phyloP scores from a whole-genome alignment of 2,797 vertebrate species.

The Spinus olivaceus region DNA sequence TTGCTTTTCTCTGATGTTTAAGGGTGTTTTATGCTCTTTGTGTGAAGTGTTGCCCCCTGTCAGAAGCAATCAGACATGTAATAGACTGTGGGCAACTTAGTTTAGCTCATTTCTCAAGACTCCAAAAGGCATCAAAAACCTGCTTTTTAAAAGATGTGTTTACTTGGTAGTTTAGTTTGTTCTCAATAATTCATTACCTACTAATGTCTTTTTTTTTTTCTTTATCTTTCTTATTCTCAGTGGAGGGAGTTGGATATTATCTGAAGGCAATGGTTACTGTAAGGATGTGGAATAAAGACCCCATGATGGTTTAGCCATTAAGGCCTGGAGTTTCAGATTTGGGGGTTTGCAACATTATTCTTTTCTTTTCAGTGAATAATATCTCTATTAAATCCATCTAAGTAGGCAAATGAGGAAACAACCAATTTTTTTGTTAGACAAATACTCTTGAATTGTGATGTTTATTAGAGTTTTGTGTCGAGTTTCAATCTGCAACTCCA shows the following conservation, averaged over 20 bases:
- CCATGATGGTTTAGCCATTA: not conserved
- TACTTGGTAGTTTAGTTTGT: constrained; percentile 16
- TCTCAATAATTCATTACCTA: constrained; percentile 66
- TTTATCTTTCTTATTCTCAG: constrained; percentile 28
- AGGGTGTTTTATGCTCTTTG: not conserved
- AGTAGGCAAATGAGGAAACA: not conserved
- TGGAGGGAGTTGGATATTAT: constrained; percentile 11
- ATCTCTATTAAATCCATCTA: not conserved
- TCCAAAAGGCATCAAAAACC: constrained; percentile 32
- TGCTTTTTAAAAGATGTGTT: constrained; percentile 36
- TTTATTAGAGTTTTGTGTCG: not conserved
- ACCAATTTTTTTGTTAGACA: not conserved
- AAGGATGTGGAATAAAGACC: not conserved
- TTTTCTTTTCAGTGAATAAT: not conserved
- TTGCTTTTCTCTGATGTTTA: constrained; percentile 1
- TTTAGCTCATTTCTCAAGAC: constrained; percentile 20
- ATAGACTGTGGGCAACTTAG: not conserved
- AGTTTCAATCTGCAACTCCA: not conserved
- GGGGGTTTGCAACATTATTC: not conserved
- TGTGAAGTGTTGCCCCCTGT: constrained; percentile 29
- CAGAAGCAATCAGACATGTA: constrained; percentile 24
- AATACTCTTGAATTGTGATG: not conserved
- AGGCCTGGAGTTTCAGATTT: not conserved
- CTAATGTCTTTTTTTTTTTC: not conserved
- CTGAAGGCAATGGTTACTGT: not conserved